Conservation (phyloP, 2,113 vertebrate genomes). For the Saguinus imperator region DNA sequence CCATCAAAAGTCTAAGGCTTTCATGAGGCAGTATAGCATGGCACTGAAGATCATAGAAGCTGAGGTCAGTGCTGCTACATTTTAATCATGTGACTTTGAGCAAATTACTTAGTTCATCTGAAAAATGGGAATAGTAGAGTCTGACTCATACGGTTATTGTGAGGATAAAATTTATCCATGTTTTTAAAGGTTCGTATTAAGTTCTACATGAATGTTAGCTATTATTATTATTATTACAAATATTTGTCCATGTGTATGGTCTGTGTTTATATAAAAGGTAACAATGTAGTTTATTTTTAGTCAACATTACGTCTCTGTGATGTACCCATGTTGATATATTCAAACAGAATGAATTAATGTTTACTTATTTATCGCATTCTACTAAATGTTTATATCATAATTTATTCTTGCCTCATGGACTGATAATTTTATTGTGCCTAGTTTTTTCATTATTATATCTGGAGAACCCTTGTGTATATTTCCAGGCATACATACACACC, state of each 20-base stretch:
- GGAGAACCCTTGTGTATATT: neutral
- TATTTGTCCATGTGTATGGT: neutral
- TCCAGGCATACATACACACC: neutral
- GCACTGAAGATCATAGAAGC: neutral
- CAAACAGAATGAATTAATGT: neutral
- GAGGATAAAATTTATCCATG: neutral
- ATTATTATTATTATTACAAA: neutral
- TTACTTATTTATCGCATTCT: neutral
- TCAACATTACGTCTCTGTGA: neutral
- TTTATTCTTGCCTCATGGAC: neutral
- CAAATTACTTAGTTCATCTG: neutral
- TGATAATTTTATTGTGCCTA: neutral
- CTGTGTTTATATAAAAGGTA: neutral
- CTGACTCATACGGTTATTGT: neutral
- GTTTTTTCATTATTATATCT: neutral
- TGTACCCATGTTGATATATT: neutral
- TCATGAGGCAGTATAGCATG: neutral
- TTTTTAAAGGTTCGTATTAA: neutral
- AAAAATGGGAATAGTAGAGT: neutral
- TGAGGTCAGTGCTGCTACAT: neutral
- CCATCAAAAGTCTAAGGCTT: neutral
- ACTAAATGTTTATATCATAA: neutral
- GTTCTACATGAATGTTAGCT: neutral
- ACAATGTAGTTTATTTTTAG: neutral
- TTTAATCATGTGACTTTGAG: neutral